Evolutionary conservation across 2,113 vertebrate species (phyloP).

Genomic region (Festucalex cinctus): DNA sequence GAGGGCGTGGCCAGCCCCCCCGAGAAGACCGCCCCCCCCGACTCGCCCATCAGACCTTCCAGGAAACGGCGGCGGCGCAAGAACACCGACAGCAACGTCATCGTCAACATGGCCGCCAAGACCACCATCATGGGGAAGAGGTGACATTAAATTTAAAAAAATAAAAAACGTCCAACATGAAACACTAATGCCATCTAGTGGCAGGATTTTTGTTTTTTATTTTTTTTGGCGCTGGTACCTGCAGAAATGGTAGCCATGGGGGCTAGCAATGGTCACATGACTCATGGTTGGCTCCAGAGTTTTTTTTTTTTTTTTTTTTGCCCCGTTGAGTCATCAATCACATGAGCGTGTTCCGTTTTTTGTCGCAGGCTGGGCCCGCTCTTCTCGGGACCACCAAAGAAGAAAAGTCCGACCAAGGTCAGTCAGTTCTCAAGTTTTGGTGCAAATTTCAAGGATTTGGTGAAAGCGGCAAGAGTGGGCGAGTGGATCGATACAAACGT

Average conservation of each 20-base stretch:
- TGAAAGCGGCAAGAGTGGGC: too few relatives aligned
- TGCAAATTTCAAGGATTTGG: too few relatives aligned
- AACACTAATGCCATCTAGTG: too few relatives aligned
- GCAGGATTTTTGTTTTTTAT: too few relatives aligned
- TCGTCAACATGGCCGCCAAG: constrained; percentile 60
- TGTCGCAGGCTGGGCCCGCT: constrained; percentile 65
- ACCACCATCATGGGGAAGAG: constrained; percentile 82
- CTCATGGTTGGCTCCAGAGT: too few relatives aligned
- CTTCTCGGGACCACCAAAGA: constrained; percentile 63
- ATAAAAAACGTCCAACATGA: neutral
- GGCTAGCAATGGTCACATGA: too few relatives aligned
- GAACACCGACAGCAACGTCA: constrained; percentile 60
- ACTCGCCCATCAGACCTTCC: constrained; percentile 17
- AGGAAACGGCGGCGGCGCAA: constrained; percentile 76
- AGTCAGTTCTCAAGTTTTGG: neutral
- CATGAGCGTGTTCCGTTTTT: neutral
- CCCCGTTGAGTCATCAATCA: neutral
- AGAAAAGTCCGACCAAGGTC: constrained; percentile 49
- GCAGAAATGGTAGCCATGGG: too few relatives aligned
- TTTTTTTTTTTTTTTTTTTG: too few relatives aligned
- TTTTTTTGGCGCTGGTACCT: too few relatives aligned
- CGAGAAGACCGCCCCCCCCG: constrained; percentile 40
- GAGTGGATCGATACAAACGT: too few relatives aligned
- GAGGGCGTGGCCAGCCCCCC: too few relatives aligned
- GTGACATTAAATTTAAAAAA: constrained; percentile 46